Conservation (phyloP, 2,888 invertebrate species). For the Aporophyla lueneburgensis region DNA sequence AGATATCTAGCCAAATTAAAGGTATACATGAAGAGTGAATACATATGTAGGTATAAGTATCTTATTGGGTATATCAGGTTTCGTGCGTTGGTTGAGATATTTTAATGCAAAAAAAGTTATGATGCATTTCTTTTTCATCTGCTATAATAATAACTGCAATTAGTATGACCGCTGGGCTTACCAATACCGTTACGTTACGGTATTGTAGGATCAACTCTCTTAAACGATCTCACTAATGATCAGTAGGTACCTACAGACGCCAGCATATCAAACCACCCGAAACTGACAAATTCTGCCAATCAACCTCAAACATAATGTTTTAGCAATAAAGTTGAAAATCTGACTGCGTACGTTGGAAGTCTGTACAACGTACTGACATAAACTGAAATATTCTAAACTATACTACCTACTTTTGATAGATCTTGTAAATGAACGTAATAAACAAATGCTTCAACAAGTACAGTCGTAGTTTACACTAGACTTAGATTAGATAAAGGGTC, state of each 20-base stretch:
- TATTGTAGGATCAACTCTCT: neutral
- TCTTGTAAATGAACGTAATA: neutral
- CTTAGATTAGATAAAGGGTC: conserved; percentile 22
- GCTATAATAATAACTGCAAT: neutral
- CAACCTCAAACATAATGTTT: too few relatives aligned
- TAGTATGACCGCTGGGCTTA: neutral
- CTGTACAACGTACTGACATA: neutral
- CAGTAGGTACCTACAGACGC: too few relatives aligned
- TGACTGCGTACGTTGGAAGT: too few relatives aligned
- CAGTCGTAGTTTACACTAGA: neutral
- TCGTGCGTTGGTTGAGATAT: neutral
- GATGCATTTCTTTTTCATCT: neutral
- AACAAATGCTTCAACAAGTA: neutral
- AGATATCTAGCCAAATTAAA: neutral
- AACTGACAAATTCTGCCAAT: too few relatives aligned
- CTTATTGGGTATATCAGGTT: too few relatives aligned
- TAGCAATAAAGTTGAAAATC: too few relatives aligned
- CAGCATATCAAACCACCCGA: too few relatives aligned
- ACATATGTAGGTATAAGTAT: too few relatives aligned
- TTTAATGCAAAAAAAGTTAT: neutral
- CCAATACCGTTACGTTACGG: conserved; percentile 5
- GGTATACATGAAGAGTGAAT: neutral
- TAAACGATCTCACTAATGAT: neutral
- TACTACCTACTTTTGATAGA: neutral
- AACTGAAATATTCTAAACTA: neutral